Conservation (phyloP, 1,140 invertebrate genomes). For the Lepidurus packardi region DNA sequence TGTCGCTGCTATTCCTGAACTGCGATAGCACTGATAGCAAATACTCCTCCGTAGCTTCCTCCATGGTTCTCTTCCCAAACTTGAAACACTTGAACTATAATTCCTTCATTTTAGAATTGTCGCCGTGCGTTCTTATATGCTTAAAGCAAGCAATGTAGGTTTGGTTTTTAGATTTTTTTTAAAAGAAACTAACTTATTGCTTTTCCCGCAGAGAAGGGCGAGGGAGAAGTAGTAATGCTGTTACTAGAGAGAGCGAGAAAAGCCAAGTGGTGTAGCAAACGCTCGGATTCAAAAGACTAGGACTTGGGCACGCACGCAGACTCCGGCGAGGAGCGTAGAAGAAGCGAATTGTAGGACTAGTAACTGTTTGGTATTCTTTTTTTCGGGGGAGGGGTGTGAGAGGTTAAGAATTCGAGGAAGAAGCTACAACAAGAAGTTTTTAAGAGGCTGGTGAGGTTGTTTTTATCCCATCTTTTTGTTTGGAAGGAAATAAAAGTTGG, state of each 20-base stretch:
- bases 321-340: not conserved
- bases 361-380: not conserved
- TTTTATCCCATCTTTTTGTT: not conserved
- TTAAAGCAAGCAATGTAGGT: not conserved
- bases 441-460: not conserved
- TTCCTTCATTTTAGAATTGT: no score
- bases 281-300: not conserved
- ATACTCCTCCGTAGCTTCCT: not conserved
- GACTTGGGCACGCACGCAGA: constrained; percentile 14
- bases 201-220: not conserved
- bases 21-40: not conserved
- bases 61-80: not conserved
- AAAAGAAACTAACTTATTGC: not conserved
- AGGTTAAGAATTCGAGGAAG: not conserved
- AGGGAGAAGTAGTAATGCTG: not conserved
- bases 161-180: not conserved
- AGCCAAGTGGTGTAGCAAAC: not conserved
- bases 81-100: not conserved
- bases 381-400: not conserved
- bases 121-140: not conserved
- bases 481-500: not conserved
- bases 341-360: not conserved
- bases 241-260: not conserved
- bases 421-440: not conserved
- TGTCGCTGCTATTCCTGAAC: not conserved